These are phyloP conservation scores for Thaleichthys pacificus DNA, from an alignment of 2,797 vertebrate genomes.

Conservation along the genomic window DNA sequence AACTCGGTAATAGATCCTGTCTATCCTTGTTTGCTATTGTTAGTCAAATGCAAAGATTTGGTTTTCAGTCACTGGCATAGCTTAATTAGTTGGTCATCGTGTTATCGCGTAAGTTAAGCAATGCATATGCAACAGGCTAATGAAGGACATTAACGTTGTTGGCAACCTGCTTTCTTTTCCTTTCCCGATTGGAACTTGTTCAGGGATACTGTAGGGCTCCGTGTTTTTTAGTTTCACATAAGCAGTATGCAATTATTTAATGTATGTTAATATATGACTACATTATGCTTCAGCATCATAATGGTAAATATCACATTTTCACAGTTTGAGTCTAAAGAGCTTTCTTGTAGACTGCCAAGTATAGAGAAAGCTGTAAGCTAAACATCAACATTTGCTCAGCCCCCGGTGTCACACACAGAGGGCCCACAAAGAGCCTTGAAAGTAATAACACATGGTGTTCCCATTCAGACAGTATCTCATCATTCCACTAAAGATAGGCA, in stretches of 20 bases:
- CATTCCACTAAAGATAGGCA: not conserved
- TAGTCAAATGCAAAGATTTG: not conserved
- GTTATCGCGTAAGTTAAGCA: not conserved
- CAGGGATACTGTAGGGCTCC: not conserved
- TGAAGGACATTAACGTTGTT: not conserved
- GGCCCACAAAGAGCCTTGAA: not conserved
- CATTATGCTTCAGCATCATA: not conserved
- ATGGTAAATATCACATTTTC: not conserved
- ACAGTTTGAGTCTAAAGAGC: not conserved
- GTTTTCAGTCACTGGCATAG: not conserved
- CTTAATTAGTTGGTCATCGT: not conserved
- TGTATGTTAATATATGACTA: not conserved
- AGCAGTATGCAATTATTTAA: not conserved
- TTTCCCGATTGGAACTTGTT: not conserved
- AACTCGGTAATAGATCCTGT: not conserved
- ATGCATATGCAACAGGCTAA: not conserved
- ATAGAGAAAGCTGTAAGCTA: not conserved
- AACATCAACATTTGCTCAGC: not conserved
- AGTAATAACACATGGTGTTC: not conserved
- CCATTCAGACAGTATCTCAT: not conserved
- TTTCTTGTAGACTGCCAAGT: not conserved
- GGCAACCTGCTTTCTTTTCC: not conserved
- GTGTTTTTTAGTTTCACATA: not conserved
- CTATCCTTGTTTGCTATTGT: not conserved
- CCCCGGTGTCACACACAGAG: not conserved